Evolutionary conservation across 2,888 invertebrate species (phyloP).

Genomic region (Lucinisca nassula): DNA sequence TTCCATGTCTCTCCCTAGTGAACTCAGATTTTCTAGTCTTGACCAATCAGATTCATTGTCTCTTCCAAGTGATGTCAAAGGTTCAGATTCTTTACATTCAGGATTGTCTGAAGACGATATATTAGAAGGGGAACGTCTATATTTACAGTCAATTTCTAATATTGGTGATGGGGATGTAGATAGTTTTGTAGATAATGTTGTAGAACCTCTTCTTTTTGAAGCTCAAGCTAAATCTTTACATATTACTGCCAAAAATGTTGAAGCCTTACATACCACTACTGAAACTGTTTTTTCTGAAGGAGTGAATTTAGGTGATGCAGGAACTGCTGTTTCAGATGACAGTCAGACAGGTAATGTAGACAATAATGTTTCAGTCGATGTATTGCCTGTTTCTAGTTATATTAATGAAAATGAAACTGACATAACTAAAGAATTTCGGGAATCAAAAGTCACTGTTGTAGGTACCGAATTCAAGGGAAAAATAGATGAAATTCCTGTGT

Average conservation of each 20-base stretch:
- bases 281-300: background rate
- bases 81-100: conserved; percentile 68
- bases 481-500: background rate
- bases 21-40: conserved; percentile 63
- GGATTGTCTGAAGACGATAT: conserved; percentile 66
- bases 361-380: background rate
- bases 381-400: background rate
- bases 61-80: conserved; percentile 62
- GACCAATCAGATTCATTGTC: conserved; percentile 64
- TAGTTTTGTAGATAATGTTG: conserved; percentile 64
- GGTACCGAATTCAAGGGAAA: background rate
- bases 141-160: conserved; percentile 63
- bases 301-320: background rate
- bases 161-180: conserved; percentile 61
- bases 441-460: background rate
- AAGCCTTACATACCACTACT: background rate
- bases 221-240: conserved; percentile 18
- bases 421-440: background rate
- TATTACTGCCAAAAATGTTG: conserved; percentile 40
- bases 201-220: conserved; percentile 52
- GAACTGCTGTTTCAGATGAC: background rate
- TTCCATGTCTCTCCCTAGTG: conserved; percentile 69
- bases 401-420: background rate
- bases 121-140: conserved; percentile 54
- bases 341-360: background rate